phyloP scores from a whole-genome alignment of 2,113 vertebrate genomes.

The Pollachius pollachius region DNA sequence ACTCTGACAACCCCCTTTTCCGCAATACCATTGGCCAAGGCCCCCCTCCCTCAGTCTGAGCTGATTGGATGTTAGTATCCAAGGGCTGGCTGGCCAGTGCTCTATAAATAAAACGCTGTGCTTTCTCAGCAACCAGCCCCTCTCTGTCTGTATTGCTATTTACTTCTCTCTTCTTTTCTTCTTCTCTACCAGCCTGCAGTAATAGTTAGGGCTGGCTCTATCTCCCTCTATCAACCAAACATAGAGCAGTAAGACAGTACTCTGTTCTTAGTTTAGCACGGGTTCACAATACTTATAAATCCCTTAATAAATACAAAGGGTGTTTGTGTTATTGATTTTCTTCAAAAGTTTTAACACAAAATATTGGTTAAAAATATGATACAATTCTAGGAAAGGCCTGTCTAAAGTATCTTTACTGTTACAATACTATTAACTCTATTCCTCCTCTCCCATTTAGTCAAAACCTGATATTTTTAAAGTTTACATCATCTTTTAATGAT shows the following conservation, averaged over 20 bases:
- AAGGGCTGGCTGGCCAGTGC: constrained; percentile 80
- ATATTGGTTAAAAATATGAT: too few species aligned
- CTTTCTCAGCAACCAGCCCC: constrained; percentile 81
- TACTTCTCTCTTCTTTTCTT: constrained; percentile 39
- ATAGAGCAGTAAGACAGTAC: constrained; percentile 60
- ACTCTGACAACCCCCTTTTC: constrained; percentile 66
- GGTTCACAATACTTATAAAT: too few species aligned
- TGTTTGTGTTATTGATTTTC: too few species aligned
- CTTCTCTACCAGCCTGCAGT: constrained; percentile 3
- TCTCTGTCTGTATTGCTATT: constrained; percentile 46
- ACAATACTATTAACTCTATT: too few species aligned
- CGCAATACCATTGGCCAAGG: constrained; percentile 64
- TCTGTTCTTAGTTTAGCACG: constrained; percentile 15
- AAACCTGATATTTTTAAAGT: too few species aligned
- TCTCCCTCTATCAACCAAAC: constrained; percentile 3
- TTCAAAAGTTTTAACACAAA: too few species aligned
- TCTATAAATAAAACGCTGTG: constrained; percentile 84
- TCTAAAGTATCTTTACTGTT: too few species aligned
- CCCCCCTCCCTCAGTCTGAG: constrained; percentile 61
- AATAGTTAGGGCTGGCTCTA: constrained; percentile 3
- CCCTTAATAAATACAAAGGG: too few species aligned
- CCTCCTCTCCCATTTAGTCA: too few species aligned
- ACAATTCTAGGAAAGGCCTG: too few species aligned
- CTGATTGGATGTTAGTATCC: constrained; percentile 81
- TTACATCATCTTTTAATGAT: too few species aligned